Evolutionary conservation across 2,113 vertebrate species (phyloP).

Genomic region (Chauna torquata): DNA sequence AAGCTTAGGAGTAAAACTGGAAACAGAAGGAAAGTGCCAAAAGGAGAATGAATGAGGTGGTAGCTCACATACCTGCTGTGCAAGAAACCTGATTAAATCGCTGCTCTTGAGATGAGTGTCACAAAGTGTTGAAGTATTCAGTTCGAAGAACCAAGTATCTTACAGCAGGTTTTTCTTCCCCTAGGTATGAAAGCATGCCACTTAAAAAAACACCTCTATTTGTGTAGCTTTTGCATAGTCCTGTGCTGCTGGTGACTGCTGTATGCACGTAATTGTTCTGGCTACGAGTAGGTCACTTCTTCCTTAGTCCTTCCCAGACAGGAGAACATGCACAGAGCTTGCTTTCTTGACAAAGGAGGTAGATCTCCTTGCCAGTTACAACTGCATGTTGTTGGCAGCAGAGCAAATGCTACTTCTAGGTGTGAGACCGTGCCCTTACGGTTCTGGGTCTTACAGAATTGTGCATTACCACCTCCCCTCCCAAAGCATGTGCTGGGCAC

Average conservation of each 20-base stretch:
- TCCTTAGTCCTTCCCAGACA: background rate
- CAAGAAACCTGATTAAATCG: background rate
- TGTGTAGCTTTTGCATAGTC: background rate
- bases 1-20: background rate
- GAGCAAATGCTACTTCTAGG: background rate
- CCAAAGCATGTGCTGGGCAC: background rate
- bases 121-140: background rate
- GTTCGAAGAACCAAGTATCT: background rate
- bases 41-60: background rate
- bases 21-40: background rate
- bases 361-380: background rate
- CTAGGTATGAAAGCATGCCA: background rate
- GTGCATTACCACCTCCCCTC: background rate
- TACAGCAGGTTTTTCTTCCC: slow-evolving; percentile 12
- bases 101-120: background rate
- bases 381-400: background rate
- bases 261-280: background rate
- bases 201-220: background rate
- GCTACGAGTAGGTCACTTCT: background rate
- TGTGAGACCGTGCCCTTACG: background rate
- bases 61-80: background rate
- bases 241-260: background rate
- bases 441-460: background rate
- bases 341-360: background rate
- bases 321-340: background rate